phyloP scores from a whole-genome alignment of 64 coral and sea anemone species.

The Montipora efflorescens region DNA sequence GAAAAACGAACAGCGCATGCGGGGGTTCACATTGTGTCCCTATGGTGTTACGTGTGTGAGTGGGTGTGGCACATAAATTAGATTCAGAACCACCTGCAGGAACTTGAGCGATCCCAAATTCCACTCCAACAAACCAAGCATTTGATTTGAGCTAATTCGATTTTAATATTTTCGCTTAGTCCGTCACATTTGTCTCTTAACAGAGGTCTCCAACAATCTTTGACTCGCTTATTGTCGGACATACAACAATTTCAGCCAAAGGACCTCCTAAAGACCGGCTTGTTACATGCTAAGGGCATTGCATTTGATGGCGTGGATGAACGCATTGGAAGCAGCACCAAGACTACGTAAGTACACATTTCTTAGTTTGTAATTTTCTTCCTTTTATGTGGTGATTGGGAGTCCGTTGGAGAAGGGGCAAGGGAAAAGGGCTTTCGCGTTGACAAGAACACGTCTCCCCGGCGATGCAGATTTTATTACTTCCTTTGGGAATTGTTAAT shows the following conservation, averaged over 20 bases:
- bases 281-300: slow-evolving; percentile 23
- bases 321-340: slow-evolving; percentile 13
- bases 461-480: too few relatives aligned
- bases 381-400: background rate
- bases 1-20: too few relatives aligned
- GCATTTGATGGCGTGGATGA: slow-evolving; percentile 59
- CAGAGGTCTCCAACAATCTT: slow-evolving; percentile 81
- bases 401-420: too few relatives aligned
- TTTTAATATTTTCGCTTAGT: background rate
- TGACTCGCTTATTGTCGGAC: slow-evolving; percentile 64
- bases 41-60: too few relatives aligned
- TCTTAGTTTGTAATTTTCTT: background rate
- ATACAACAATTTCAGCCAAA: slow-evolving; percentile 75
- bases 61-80: too few relatives aligned
- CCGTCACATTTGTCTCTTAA: background rate
- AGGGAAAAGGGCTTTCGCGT: too few relatives aligned
- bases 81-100: too few relatives aligned
- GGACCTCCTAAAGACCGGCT: background rate
- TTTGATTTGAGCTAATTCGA: background rate
- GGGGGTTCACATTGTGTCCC: too few relatives aligned
- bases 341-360: slow-evolving; percentile 33
- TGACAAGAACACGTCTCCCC: too few relatives aligned
- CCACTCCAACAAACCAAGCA: too few relatives aligned
- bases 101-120: too few relatives aligned
- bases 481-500: too few relatives aligned